Base-by-base conservation (phyloP, 2,797 vertebrate species). In the Cetoscarus ocellatus region DNA sequence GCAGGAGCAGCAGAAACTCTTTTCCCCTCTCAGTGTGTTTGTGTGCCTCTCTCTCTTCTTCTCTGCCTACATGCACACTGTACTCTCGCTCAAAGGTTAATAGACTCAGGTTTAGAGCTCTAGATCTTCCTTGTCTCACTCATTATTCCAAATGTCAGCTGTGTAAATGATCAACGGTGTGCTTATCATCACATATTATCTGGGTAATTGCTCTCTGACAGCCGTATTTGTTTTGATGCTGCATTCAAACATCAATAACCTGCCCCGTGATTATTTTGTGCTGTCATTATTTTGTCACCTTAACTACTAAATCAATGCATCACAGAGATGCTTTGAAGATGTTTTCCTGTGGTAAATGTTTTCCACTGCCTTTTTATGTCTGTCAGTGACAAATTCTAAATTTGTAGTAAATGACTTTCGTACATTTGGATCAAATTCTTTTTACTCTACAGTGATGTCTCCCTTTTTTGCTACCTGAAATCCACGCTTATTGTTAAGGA, bases 131-230 rank as follows among this genome's bases (percentile, higher is more conserved):
- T 88, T 56, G 4, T 69, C 80, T 77, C 75, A 55, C 45, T 71
- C 73, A 84, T 91, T 87, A 82, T 86, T 80, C 79, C 78, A 88
- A 90, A 90, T 92, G 88, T 89, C 89, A 91, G 78, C 89, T 74
- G 82, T 88, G 87, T 87, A 81, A 90, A 86, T 79, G 79, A 89
- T 90, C 85, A 73, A 70, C 56, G 35, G 68, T 48, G 76, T 85
- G 79, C 79, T 87, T 82, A 88, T 92, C 87, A 72, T 73, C 78
- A 73, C 86, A 83, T 50, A 86, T 91, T 81, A 88, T 86, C 80
- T 71, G 60, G 70, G 73, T 91, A 89, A 90, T 91, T 88, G 87
- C 87, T 85, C 75, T 51, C 67, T 73, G 75, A 83, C 78, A 61
- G 73, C 52, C 74, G 11, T 79, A 72, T 88, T 91, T 90, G 80